Conservation (phyloP, 2,888 invertebrate genomes). For the Quadroppia sp. region DNA sequence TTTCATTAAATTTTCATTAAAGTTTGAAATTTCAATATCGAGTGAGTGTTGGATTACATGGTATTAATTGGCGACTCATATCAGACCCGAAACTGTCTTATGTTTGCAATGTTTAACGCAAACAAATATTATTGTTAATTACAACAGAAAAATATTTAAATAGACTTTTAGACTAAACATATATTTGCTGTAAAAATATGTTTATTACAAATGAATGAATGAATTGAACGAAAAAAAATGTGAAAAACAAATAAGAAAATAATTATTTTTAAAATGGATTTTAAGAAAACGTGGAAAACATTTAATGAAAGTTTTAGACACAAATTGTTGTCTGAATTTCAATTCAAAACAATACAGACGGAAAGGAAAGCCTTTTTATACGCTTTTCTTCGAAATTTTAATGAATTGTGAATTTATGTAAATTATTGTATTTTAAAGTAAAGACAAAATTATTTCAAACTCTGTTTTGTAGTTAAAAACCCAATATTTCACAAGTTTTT, state of each 20-base stretch:
- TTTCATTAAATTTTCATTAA: neutral
- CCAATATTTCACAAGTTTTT: conserved; percentile 17
- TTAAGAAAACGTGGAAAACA: neutral
- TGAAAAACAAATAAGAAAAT: neutral
- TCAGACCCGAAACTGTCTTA: too few relatives aligned
- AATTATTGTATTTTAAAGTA: neutral
- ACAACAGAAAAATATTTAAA: too few relatives aligned
- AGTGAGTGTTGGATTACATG: too few relatives aligned
- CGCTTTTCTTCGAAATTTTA: conserved; percentile 12
- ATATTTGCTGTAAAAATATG: too few relatives aligned
- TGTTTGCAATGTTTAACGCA: too few relatives aligned
- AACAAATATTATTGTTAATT: too few relatives aligned
- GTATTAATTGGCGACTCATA: too few relatives aligned
- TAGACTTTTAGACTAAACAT: too few relatives aligned
- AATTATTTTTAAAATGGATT: neutral
- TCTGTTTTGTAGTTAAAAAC: neutral
- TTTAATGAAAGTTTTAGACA: conserved; percentile 6
- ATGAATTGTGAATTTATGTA: conserved; percentile 30
- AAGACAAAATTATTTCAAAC: neutral
- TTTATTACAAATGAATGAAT: too few relatives aligned
- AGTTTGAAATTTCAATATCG: too few relatives aligned
- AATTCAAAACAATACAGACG: neutral
- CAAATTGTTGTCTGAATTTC: neutral
- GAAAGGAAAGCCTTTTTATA: neutral
- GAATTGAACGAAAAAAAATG: neutral